phyloP scores from a whole-genome alignment of 2,113 vertebrate species.

The Melospiza georgiana region DNA sequence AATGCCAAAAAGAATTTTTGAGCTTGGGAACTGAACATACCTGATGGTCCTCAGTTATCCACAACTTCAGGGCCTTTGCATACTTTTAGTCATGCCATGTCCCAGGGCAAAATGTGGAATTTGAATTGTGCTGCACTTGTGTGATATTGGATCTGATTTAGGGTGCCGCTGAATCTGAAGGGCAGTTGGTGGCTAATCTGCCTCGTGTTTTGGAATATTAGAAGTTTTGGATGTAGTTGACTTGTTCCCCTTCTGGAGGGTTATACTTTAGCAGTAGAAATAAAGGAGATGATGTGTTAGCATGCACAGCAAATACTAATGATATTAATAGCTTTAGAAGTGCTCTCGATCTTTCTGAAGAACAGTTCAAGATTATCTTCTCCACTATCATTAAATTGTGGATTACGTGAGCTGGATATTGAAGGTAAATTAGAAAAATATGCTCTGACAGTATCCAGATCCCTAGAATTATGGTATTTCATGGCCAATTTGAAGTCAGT shows the following conservation, averaged over 20 bases:
- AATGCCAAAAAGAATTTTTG: neutral
- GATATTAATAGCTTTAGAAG: neutral
- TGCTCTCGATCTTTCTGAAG: neutral
- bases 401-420: neutral
- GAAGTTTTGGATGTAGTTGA: neutral
- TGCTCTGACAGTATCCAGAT: neutral
- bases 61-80: neutral
- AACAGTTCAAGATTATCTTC: conserved; percentile 24
- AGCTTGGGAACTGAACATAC: neutral
- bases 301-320: neutral
- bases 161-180: neutral
- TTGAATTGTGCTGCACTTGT: neutral
- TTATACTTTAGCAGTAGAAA: neutral
- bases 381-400: conserved; percentile 9
- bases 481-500: conserved; percentile 29
- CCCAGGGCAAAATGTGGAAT: neutral
- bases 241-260: neutral
- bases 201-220: neutral
- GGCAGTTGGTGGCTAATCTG: neutral
- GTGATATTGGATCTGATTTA: neutral
- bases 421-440: conserved; percentile 18
- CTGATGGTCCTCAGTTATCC: neutral
- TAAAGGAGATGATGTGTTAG: neutral
- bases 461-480: conserved; percentile 32
- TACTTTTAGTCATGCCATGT: neutral